Evolutionary conservation across 2,797 vertebrate genomes (phyloP), one percentile per base, ranked within the genome.

Genomic region (Amblyopsis hoosieri): DNA sequence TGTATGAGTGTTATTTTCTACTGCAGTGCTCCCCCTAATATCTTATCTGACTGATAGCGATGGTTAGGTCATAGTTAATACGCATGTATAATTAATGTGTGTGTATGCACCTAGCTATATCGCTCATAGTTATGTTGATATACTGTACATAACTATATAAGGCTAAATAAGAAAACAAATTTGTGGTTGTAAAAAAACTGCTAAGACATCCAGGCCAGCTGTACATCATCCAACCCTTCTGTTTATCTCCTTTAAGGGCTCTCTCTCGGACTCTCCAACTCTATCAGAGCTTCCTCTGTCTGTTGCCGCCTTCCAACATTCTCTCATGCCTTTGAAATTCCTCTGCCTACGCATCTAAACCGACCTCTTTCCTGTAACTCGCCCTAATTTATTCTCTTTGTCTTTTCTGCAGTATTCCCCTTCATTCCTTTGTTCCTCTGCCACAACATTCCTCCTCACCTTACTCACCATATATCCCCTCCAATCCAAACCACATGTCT

Each of bases 11-110:
- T 47, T 62, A 65, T 67, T 66, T 70, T 66, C 29, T 54, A 69
- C 57, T 72, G 50, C 19, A 60, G 49, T 64, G 29, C 62, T 54
- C 60, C 69, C 29, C 61, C 15, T 3, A 23, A 69, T 63, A 65
- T n/a, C 53, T 81, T 58, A 76, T 85, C 82, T 52, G 49, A 57
- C 63, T 46, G 6, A 72, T 12, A 51, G 52, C 68, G 5, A 64
- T 47, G 42, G 23, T 67, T 61, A 14, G 54, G 64, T n/a, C 58
- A 54, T 53, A 49, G 67, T 71, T 71, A 23, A 54, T 19, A 49
- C 59, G 50, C 23, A 3, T 29, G 23, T 29, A 29, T 29, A 29
- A 29, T 29, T 49, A 7, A 48, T 46, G 72, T 14, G 2, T 15
- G 9, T 58, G 29, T 12, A 45, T 63, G 9, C 37, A 42, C 37